Evolutionary conservation across 2,888 invertebrate species (phyloP).

Genomic region (Parthenolecanium corni): DNA sequence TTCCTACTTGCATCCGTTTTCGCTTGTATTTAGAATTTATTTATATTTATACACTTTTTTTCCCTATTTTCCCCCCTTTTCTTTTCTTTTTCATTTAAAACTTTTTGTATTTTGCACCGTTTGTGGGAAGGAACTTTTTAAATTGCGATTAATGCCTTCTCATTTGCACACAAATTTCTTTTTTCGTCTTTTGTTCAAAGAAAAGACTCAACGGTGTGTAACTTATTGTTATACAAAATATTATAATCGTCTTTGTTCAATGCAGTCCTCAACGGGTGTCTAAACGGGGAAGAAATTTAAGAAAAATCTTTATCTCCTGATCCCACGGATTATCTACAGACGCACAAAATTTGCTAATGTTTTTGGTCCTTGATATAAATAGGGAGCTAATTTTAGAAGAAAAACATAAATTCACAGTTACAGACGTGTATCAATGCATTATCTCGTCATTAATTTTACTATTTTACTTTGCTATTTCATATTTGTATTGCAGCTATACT

Average conservation of each 20-base stretch:
- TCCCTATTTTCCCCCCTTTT: background rate
- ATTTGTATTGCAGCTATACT: too few relatives aligned
- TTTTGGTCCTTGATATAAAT: too few relatives aligned
- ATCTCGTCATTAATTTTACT: too few relatives aligned
- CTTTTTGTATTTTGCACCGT: background rate
- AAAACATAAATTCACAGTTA: too few relatives aligned
- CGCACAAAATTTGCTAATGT: too few relatives aligned
- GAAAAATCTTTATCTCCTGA: too few relatives aligned
- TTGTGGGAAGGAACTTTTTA: constrained; percentile 28
- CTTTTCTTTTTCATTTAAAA: background rate
- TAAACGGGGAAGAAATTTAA: too few relatives aligned
- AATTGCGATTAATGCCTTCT: constrained; percentile 27
- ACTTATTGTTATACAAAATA: constrained; percentile 9
- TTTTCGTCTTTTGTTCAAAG: constrained; percentile 23
- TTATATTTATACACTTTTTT: constrained; percentile 1
- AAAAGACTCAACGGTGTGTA: constrained; percentile 22
- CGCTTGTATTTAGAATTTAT: constrained; percentile 23
- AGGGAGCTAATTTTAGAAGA: too few relatives aligned
- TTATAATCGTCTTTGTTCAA: constrained; percentile 8
- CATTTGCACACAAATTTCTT: constrained; percentile 28
- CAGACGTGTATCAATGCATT: too few relatives aligned
- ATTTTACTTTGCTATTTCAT: too few relatives aligned
- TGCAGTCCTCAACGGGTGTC: too few relatives aligned
- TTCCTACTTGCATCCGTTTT: constrained; percentile 26
- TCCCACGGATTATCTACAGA: too few relatives aligned